Evolutionary conservation across 2,797 vertebrate genomes (phyloP).

Genomic region (Hemitrygon akajei): DNA sequence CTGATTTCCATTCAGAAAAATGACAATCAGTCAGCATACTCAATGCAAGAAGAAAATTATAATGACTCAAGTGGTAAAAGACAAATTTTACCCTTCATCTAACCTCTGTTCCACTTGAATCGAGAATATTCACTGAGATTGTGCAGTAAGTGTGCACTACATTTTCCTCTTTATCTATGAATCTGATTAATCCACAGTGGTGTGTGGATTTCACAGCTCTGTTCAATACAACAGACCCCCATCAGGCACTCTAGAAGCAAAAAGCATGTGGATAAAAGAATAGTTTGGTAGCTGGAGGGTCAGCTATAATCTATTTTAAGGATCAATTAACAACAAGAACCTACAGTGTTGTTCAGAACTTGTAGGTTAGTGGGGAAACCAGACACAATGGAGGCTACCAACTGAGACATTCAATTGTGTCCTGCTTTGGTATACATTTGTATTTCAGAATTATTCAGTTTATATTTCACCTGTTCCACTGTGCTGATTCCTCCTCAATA

Average conservation of each 20-base stretch:
- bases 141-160: not conserved
- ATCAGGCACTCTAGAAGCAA: not conserved
- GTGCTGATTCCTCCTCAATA: not conserved
- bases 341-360: not conserved
- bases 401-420: not conserved
- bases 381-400: not conserved
- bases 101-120: not conserved
- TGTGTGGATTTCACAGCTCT: not conserved
- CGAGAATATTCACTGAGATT: not conserved
- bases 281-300: not conserved
- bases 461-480: not conserved
- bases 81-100: not conserved
- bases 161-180: not conserved
- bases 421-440: not conserved
- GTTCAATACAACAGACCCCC: not conserved
- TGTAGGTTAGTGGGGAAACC: not conserved
- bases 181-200: not conserved
- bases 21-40: not conserved
- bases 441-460: not conserved
- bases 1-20: not conserved
- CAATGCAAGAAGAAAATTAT: not conserved
- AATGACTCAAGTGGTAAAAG: not conserved
- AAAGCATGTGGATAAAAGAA: not conserved
- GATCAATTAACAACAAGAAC: conserved; percentile 9
- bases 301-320: not conserved